Evolutionary conservation across 2,113 vertebrate genomes (phyloP), one percentile per base, ranked within the genome.

Genomic region (Rallus limicola): DNA sequence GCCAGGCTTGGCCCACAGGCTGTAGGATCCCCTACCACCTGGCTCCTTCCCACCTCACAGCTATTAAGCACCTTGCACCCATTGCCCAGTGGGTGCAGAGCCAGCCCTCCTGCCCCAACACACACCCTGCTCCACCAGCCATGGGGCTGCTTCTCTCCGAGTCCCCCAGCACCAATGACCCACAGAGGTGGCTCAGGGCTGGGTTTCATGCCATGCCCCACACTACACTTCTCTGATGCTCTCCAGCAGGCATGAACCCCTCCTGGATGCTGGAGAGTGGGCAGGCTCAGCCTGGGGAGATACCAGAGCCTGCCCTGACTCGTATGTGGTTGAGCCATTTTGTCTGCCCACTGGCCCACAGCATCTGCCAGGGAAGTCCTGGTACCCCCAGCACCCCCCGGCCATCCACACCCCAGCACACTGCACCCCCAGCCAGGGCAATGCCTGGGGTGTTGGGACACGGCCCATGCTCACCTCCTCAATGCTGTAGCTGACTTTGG

Each of bases 401-500:
- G 7, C 12, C 11, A 3, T 48, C 29, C 10, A 23, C 3, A 7
- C 24, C n/a, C 13, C 67, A 48, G 12, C 10, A 56, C 3, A 2
- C 76, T 8, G 29, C 53, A 8, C 23, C 19, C 53, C 34, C 2
- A 2, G 6, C 40, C 12, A 67, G 42, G 62, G 13, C 33, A 40
- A 48, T 42, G 63, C 23, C 44, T 1, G 0, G 7, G 53, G 6
- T 25, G 44, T n/a, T 48, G 34, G 44, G 29, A 13, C 24, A 44
- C 53, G 59, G n/a, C 19, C 31, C 19, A 13, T 8, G 25, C 96
- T 95, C 74, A 97, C 96, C 94, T 96, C 93, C 65, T 71, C 16
- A 3, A 97, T 85, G 60, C 62, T 13, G 29, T 96, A 97, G 91
- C 60, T 96, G 94, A 97, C 89, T 92, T 26, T 97, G 86, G 96